phyloP scores from a whole-genome alignment of 2,113 vertebrate genomes.

The Herpetotheres cachinnans region DNA sequence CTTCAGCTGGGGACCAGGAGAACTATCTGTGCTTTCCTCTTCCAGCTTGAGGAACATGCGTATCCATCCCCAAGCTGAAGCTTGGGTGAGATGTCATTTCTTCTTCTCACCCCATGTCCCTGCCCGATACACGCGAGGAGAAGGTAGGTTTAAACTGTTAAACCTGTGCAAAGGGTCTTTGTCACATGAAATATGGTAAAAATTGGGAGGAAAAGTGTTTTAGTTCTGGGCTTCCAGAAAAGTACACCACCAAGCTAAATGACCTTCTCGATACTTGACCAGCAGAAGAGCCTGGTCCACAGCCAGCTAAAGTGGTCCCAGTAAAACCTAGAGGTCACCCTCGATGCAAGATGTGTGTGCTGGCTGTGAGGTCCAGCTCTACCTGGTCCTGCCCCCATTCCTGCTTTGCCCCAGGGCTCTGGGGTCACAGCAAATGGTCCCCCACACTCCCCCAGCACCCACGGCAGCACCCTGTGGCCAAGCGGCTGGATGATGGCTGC shows the following conservation, averaged over 20 bases:
- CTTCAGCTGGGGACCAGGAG: background rate
- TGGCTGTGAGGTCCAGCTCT: background rate
- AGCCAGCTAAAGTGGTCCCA: background rate
- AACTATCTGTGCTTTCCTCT: background rate
- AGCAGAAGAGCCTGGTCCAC: background rate
- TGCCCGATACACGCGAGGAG: background rate
- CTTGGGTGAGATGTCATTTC: background rate
- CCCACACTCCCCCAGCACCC: background rate
- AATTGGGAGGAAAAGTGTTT: background rate
- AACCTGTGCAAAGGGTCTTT: background rate
- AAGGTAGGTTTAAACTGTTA: background rate
- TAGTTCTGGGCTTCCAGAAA: background rate
- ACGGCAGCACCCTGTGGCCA: background rate
- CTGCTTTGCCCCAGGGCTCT: background rate
- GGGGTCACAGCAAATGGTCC: background rate
- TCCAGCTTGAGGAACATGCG: background rate
- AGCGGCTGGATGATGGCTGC: background rate
- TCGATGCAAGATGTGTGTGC: fast-evolving
- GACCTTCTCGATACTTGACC: background rate
- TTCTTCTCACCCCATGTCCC: background rate
- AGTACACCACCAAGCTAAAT: background rate
- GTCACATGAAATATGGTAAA: background rate
- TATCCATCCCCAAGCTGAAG: background rate
- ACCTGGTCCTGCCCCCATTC: background rate
- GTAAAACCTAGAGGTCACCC: background rate